Conservation (phyloP, 2,797 vertebrate genomes). For the Sebastes matsubarae region DNA sequence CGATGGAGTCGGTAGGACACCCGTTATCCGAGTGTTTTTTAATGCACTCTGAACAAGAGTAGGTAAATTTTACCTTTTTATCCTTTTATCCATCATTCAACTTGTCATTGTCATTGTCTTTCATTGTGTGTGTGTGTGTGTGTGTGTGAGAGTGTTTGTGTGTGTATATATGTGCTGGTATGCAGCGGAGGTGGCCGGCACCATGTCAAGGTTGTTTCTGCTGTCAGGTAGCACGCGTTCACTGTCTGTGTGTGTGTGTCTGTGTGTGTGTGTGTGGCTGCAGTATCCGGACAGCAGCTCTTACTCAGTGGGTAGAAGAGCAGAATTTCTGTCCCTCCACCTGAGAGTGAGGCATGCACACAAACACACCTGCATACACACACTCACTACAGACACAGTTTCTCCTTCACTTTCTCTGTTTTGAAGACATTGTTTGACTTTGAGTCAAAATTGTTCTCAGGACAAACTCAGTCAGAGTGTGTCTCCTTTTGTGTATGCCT, state of each 20-base stretch:
- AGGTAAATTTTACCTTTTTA: constrained; percentile 91
- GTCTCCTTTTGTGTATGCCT: background rate
- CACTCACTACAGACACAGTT: background rate
- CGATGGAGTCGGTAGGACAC: constrained; percentile 98
- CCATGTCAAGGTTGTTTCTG: constrained; percentile 78
- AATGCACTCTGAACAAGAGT: constrained; percentile 99
- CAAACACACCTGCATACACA: constrained; percentile 18
- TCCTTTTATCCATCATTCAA: constrained; percentile 47
- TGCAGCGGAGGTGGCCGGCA: constrained; percentile 71
- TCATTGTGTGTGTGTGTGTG: constrained; percentile 30
- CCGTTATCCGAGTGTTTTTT: constrained; percentile 97
- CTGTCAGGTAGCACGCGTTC: constrained; percentile 77
- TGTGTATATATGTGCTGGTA: constrained; percentile 46
- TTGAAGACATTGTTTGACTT: constrained; percentile 42
- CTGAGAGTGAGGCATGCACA: constrained; percentile 35
- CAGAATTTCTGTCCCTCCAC: constrained; percentile 51
- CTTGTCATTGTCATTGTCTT: constrained; percentile 64
- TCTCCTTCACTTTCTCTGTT: constrained; percentile 38
- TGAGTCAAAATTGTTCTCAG: constrained; percentile 18
- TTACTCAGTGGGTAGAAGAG: constrained; percentile 51
- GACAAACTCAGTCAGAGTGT: constrained; percentile 18
- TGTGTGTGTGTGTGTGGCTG: constrained; percentile 34
- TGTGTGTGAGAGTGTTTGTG: constrained; percentile 22
- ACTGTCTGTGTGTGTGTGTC: constrained; percentile 32
- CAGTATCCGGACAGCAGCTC: constrained; percentile 65